phyloP scores from a whole-genome alignment of 2,797 vertebrate genomes.

The Lerista edwardsae region DNA sequence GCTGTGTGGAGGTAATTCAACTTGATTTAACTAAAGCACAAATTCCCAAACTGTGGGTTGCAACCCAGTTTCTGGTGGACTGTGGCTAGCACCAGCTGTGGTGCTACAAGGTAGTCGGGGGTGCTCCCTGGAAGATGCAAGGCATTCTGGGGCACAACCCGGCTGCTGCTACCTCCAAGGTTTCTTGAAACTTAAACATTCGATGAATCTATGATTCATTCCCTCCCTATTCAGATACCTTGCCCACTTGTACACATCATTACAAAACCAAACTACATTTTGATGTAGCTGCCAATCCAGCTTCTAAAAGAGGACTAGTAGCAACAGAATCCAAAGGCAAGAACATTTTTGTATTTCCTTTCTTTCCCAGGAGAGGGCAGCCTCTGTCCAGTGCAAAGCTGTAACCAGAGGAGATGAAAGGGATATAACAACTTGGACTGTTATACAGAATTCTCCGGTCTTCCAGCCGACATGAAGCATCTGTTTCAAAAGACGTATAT shows the following conservation, averaged over 20 bases:
- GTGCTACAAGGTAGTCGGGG: no score
- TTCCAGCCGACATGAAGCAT: neutral
- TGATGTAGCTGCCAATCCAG: neutral
- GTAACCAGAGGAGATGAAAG: neutral
- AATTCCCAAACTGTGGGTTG: no score
- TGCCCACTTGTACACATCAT: neutral
- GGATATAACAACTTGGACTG: neutral
- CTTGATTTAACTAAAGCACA: no score
- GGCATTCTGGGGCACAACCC: no score
- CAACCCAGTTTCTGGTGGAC: no score
- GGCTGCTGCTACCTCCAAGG: no score
- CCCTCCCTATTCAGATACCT: neutral
- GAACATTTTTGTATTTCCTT: neutral
- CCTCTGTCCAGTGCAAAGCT: neutral
- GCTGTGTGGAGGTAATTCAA: no score
- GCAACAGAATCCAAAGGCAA: neutral
- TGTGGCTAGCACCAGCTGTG: no score
- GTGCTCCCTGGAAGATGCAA: no score
- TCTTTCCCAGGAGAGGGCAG: conserved; percentile 24
- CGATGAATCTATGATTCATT: no score
- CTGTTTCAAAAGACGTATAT: neutral
- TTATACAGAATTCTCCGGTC: conserved; percentile 1
- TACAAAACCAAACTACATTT: conserved; percentile 19
- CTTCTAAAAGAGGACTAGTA: neutral
- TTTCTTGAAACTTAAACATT: no score